phyloP scores from a whole-genome alignment of 2,797 vertebrate species.

The Cryptoprocta ferox region DNA sequence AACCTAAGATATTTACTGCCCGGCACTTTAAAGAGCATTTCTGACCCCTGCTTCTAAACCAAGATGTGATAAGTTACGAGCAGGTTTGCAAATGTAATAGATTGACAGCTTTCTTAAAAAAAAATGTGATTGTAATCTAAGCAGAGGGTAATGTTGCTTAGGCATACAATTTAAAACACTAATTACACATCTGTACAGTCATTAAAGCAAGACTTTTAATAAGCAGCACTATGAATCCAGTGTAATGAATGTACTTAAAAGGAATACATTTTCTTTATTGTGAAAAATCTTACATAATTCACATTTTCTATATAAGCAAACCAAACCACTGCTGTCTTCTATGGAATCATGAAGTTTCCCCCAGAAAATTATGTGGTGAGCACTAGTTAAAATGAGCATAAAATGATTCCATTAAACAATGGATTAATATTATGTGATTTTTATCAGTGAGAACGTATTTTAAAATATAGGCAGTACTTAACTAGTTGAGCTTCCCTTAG shows the following conservation, averaged over 20 bases:
- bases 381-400: neutral
- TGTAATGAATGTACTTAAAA: neutral
- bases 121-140: neutral
- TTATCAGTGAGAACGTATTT: neutral
- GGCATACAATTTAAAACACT: neutral
- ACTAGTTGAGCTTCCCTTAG: neutral
- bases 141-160: neutral
- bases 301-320: neutral
- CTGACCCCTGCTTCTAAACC: neutral
- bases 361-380: neutral
- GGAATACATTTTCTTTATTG: neutral
- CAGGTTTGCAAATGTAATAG: neutral
- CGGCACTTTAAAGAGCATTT: neutral
- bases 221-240: neutral
- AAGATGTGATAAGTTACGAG: neutral
- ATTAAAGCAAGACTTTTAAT: neutral
- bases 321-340: neutral
- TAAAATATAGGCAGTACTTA: neutral
- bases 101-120: neutral
- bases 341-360: neutral
- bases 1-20: neutral
- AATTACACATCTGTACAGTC: neutral
- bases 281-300: neutral
- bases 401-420: neutral
- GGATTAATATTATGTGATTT: neutral